Percentiles rank a stretch among this genome's conserved stretches.
Evolutionary conservation across 1,140 invertebrate genomes (phyloP).

Genomic region (Sycobia sp.): DNA sequence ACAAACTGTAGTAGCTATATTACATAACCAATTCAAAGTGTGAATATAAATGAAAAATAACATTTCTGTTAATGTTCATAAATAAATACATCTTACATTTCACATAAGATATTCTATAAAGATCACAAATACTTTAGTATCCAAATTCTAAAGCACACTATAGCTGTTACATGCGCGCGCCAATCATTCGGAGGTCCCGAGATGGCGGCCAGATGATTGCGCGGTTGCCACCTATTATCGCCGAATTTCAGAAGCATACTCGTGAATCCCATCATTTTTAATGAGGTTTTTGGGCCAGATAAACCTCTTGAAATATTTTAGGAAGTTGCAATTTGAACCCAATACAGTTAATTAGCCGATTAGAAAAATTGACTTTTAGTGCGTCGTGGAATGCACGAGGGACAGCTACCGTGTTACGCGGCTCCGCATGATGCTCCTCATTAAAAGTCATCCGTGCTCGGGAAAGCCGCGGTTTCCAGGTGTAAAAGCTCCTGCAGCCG

Average conservation of each 20-base stretch:
- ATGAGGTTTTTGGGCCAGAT: constrained; percentile 36
- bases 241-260: constrained; percentile 49
- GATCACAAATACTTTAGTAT: constrained; percentile 6
- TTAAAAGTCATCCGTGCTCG: constrained; percentile 36
- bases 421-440: constrained; percentile 57
- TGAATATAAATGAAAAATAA: neutral
- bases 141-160: neutral
- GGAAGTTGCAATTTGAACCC: constrained; percentile 9
- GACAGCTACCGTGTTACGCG: constrained; percentile 62
- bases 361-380: constrained; percentile 46
- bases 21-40: too few relatives aligned
- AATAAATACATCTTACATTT: too few relatives aligned
- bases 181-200: neutral
- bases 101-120: too few relatives aligned
- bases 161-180: constrained; percentile 1
- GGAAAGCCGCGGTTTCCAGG: neutral
- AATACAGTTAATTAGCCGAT: constrained; percentile 45
- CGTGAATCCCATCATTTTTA: constrained; percentile 44
- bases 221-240: constrained; percentile 54
- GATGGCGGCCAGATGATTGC: constrained; percentile 44
- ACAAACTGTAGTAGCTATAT: too few relatives aligned
- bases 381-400: constrained; percentile 59
- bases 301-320: constrained; percentile 45
- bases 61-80: neutral
- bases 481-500: neutral